Base-by-base conservation (phyloP, 2,113 vertebrate species). In the Rhinoptilus africanus region DNA sequence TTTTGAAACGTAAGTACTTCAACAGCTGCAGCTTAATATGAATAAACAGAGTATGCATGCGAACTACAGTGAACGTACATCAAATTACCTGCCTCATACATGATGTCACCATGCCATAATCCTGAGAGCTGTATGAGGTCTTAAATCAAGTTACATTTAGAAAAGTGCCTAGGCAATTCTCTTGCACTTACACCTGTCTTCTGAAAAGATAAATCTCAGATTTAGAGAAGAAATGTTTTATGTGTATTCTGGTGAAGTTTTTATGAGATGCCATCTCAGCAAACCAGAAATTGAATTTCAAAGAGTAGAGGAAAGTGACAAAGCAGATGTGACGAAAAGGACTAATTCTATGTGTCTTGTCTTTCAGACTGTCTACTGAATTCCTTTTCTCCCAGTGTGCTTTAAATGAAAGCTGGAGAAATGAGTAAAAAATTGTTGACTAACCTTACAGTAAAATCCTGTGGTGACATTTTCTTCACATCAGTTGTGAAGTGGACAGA, bases 181-280 rank as follows among this genome's bases (percentile, higher is more conserved):
- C 17, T 69, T 92, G 41, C 30, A 41, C 23, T 90, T 84, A 47
- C 2, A 63, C n/a, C 6, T 76, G 20, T 13, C 28, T 91, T 74
- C 47, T 87, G 69, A 67, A 78, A 92, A 91, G 67, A 78, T 34
- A 92, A 63, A 88, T 78, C 63, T 75, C 76, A 56, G 43, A 74
- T 57, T 89, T 90, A 75, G 72, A 62, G 48, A 72, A 85, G 35
- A 92, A 93, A 80, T 82, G 43, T 78, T 97, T 98, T 96, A 92
- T 95, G 48, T 96, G 82, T 93, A 56, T 95, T 95, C 95, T 97
- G 94, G 96, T 97, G 97, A 96, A 95, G 94, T 71, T 93, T 95
- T 96, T 96, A 93, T 94, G 94, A 96, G 90, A 68, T 96, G 88
- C 56, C 80, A 60, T 96, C 78, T 95, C 71, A 48, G 86, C 73